Conservation (phyloP, 2,113 vertebrate species). For the Apaloderma vittatum region DNA sequence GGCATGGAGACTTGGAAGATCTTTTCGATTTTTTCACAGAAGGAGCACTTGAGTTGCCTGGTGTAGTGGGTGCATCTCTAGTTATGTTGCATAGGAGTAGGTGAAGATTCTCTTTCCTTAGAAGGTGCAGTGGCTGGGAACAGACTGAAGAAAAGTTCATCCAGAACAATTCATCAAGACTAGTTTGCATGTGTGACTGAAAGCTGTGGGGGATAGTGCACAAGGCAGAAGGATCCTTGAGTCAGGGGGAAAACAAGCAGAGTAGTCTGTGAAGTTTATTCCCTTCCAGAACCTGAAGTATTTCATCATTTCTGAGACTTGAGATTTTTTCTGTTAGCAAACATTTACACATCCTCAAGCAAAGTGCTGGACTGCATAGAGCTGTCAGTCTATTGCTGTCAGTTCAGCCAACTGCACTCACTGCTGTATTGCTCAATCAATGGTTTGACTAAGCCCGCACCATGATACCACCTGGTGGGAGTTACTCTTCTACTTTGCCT, state of each 20-base stretch:
- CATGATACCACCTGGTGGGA: neutral
- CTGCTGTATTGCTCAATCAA: neutral
- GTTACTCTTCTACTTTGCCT: neutral
- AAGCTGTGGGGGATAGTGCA: neutral
- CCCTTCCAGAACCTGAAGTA: neutral
- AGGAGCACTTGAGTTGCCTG: neutral
- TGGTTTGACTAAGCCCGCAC: neutral
- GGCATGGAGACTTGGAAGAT: neutral
- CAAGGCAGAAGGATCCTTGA: neutral
- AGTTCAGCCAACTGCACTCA: neutral
- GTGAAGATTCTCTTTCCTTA: neutral
- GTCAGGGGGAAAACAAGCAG: neutral
- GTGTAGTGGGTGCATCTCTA: neutral
- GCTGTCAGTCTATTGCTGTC: neutral
- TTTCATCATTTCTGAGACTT: neutral
- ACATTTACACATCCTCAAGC: neutral
- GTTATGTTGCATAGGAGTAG: neutral
- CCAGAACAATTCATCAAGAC: neutral
- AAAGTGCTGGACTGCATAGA: neutral
- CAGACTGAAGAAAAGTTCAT: neutral
- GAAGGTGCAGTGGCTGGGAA: neutral
- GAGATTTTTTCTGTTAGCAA: neutral
- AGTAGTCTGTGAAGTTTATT: neutral
- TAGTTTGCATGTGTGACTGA: neutral
- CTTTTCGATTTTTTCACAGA: neutral